Evolutionary conservation across 2,113 vertebrate species (phyloP).

Genomic region (Oceanites oceanicus): DNA sequence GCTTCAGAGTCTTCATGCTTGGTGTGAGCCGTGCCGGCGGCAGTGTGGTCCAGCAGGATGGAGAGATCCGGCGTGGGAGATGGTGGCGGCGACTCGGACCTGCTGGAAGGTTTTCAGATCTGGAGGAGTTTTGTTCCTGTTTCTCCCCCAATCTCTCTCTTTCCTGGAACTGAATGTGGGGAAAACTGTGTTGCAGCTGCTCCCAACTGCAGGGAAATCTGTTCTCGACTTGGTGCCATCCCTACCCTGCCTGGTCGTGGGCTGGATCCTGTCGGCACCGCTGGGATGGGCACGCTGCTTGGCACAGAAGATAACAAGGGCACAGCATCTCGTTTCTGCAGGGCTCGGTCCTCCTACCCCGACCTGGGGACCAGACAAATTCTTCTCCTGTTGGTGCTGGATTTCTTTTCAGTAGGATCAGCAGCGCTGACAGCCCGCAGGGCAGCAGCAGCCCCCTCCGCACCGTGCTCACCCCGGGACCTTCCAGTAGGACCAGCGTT

Average conservation of each 20-base stretch:
- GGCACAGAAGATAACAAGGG: background rate
- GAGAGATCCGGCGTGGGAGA: background rate
- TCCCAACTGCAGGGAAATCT: background rate
- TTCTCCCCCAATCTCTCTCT: background rate
- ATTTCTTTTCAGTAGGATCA: background rate
- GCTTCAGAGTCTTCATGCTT: background rate
- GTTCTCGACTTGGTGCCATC: background rate
- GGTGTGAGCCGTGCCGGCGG: rapidly evolving
- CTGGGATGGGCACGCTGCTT: background rate
- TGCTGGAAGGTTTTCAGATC: background rate
- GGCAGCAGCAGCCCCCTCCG: background rate
- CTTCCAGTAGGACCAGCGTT: background rate
- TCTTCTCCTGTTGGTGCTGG: background rate
- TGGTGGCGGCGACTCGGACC: rapidly evolving
- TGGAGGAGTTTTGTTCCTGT: background rate
- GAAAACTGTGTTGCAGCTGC: background rate
- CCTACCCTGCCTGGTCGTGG: background rate
- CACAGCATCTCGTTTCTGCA: background rate
- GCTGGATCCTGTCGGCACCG: background rate
- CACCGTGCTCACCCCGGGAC: rapidly evolving
- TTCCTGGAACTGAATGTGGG: background rate
- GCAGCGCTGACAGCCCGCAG: rapidly evolving
- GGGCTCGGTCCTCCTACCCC: background rate
- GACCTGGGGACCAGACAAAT: rapidly evolving
- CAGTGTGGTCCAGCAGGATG: background rate